Conservation (phyloP, 2,888 invertebrate species). For the Odontomyia ornata region DNA sequence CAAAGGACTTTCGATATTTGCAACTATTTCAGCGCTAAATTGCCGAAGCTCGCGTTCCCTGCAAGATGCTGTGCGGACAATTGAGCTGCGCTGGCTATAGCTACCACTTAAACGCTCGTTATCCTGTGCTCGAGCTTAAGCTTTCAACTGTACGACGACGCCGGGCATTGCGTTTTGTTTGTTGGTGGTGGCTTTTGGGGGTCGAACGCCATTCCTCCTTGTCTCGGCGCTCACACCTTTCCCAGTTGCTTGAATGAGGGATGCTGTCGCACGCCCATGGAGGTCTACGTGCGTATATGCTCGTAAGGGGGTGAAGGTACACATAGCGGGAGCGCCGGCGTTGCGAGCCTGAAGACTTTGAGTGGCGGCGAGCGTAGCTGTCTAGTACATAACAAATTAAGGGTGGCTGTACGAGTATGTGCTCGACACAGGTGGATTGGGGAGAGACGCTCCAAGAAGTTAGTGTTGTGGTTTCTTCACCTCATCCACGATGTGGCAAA, state of each 20-base stretch:
- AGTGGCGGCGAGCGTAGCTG: background rate
- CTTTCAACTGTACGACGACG: slow-evolving; percentile 26
- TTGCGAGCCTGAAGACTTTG: background rate
- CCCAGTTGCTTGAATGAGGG: background rate
- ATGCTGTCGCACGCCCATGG: background rate
- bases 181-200: background rate
- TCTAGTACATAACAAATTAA: too few species aligned
- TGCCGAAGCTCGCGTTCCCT: slow-evolving; percentile 12
- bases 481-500: background rate
- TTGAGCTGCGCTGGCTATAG: slow-evolving; percentile 9
- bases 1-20: background rate
- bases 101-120: slow-evolving; percentile 4
- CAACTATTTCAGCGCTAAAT: background rate
- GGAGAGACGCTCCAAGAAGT: background rate
- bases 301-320: background rate
- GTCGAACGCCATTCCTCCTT: background rate
- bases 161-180: slow-evolving; percentile 7
- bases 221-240: background rate
- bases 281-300: background rate
- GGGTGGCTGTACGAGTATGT: too few species aligned
- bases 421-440: too few species aligned
- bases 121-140: slow-evolving; percentile 17
- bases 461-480: background rate
- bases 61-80: slow-evolving; percentile 24
- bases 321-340: background rate